These are phyloP conservation scores for Clanis bilineata DNA, from an alignment of 2,888 invertebrate species.

Conservation along the genomic window DNA sequence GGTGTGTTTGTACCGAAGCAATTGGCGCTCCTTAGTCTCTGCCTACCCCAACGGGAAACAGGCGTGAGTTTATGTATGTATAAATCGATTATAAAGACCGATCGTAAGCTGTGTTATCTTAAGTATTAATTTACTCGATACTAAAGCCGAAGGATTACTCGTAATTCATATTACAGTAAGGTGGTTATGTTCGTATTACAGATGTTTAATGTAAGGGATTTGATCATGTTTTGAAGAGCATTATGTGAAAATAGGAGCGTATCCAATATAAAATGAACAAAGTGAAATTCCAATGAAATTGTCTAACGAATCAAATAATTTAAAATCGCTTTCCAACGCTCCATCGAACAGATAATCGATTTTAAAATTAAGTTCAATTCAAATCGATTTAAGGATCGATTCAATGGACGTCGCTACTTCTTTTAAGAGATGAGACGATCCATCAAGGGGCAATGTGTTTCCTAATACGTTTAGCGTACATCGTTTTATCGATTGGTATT, in stretches of 20 bases:
- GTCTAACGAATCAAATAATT: neutral
- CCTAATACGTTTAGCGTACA: constrained; percentile 5
- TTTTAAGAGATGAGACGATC: neutral
- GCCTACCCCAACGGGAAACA: too few species aligned
- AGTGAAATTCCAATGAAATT: neutral
- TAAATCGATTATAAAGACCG: too few species aligned
- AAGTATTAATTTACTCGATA: neutral
- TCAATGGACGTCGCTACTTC: neutral
- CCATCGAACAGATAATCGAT: neutral
- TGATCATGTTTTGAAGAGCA: neutral
- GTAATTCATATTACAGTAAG: neutral
- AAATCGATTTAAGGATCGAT: neutral
- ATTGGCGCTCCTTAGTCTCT: too few species aligned
- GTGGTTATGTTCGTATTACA: neutral
- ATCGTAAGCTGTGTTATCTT: neutral
- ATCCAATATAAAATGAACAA: neutral
- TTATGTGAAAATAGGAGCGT: neutral
- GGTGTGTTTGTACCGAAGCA: too few species aligned
- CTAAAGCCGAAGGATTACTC: neutral
- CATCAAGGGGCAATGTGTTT: constrained; percentile 1
- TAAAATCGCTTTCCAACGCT: neutral
- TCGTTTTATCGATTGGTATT: constrained; percentile 3
- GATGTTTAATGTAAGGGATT: neutral
- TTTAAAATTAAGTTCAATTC: neutral
- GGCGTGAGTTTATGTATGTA: too few species aligned